These are phyloP conservation scores for Oncorhynchus tshawytscha DNA, from an alignment of 2,113 vertebrate species.

Conservation along the genomic window DNA sequence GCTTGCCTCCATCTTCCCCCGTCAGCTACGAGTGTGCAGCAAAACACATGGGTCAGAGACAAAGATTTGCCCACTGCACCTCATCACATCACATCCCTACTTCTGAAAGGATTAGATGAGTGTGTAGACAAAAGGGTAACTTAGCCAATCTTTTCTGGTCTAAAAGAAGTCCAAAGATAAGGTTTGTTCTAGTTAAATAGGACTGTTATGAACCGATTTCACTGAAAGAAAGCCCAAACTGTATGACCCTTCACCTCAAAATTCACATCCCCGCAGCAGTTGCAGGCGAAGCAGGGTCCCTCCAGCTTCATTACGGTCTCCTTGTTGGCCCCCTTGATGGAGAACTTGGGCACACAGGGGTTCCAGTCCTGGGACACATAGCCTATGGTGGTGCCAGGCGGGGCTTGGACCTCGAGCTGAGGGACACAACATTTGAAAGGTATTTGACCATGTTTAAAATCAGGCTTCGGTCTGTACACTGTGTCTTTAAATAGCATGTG, in stretches of 20 bases:
- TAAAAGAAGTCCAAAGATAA: not conserved
- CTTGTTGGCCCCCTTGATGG: conserved; percentile 79
- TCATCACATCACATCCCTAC: no score
- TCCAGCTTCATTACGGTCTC: conserved; percentile 78
- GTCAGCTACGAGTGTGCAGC: conserved; percentile 72
- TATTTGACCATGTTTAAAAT: not conserved
- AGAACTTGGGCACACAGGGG: conserved; percentile 81
- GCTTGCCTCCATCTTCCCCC: conserved; percentile 60
- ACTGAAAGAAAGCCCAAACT: no score
- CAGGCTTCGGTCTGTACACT: not conserved
- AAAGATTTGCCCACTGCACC: not conserved
- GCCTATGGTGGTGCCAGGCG: conserved; percentile 83
- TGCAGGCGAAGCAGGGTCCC: conserved; percentile 85
- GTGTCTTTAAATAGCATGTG: conserved; percentile 30
- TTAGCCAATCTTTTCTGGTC: not conserved
- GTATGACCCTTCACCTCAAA: conserved; percentile 77
- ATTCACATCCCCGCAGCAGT: conserved; percentile 85
- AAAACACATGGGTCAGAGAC: not conserved
- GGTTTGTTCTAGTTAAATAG: not conserved
- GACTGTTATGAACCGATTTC: no score
- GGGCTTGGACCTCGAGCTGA: conserved; percentile 88
- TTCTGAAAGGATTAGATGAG: not conserved
- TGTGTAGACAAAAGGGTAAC: not conserved
- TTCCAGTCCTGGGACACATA: conserved; percentile 87
- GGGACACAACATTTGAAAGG: not conserved